Percentiles rank a stretch among this genome's conserved stretches.
Conservation (phyloP, 2,797 vertebrate genomes). For the Anguilla pacifica region DNA sequence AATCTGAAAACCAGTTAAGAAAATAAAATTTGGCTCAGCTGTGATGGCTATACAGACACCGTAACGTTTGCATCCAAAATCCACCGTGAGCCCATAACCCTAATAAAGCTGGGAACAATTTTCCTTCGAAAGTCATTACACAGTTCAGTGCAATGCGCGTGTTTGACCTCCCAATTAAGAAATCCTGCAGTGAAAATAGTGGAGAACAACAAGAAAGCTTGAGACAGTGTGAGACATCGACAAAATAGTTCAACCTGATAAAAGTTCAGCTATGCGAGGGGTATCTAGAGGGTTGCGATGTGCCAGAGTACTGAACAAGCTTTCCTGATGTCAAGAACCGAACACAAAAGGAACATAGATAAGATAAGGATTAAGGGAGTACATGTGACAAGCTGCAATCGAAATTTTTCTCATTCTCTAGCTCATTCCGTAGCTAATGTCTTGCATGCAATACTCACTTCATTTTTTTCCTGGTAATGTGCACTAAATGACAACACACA, state of each 20-base stretch:
- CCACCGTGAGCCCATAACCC: neutral
- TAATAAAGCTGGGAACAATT: conserved; percentile 13
- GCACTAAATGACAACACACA: neutral
- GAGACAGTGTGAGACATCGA: neutral
- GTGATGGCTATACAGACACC: neutral
- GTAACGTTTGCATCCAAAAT: neutral
- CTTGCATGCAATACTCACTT: neutral
- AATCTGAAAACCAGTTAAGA: neutral
- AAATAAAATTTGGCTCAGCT: neutral
- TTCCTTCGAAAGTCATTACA: neutral
- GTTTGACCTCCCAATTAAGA: neutral
- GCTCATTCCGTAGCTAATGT: neutral
- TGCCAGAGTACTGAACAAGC: neutral
- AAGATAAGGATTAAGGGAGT: neutral
- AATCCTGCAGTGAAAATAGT: neutral
- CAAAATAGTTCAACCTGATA: neutral
- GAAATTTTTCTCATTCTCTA: neutral
- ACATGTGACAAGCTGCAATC: neutral
- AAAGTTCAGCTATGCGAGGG: neutral
- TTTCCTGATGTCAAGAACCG: neutral
- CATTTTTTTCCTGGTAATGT: neutral
- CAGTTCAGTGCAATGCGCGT: neutral
- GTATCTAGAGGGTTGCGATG: neutral
- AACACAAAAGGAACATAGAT: neutral
- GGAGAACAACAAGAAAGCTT: neutral